These are phyloP conservation scores for Caenorhabditis elegans DNA, from an alignment of 1,140 invertebrate species.

Conservation along the genomic window DNA sequence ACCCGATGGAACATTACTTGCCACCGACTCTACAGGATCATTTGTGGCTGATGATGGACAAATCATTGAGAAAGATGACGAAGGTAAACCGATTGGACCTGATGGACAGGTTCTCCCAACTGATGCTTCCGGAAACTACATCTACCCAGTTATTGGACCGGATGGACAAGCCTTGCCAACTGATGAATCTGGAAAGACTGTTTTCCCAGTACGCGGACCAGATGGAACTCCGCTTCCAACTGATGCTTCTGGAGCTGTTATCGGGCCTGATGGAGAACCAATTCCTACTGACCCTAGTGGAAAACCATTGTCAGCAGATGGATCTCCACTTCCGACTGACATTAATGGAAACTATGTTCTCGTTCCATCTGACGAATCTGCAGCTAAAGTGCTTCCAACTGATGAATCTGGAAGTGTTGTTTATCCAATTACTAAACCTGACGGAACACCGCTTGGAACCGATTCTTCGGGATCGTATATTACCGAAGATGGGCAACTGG, in stretches of 20 bases:
- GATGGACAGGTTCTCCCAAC: constrained; percentile 32
- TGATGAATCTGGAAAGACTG: background rate
- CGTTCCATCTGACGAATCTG: background rate
- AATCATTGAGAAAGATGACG: constrained; percentile 32
- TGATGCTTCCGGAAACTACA: background rate
- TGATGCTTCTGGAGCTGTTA: constrained; percentile 1
- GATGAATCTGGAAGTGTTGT: constrained; percentile 1
- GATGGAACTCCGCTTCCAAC: constrained; percentile 36
- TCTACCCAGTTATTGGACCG: constrained; percentile 29
- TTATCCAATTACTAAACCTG: constrained; percentile 21
- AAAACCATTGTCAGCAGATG: constrained; percentile 2
- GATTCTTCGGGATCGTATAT: constrained; percentile 23
- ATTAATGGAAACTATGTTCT: background rate
- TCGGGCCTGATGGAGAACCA: constrained; percentile 40
- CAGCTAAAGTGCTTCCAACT: constrained; percentile 37
- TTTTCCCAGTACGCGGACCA: constrained; percentile 45
- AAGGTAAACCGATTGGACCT: constrained; percentile 8
- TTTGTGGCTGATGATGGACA: background rate
- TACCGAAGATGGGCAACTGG: background rate
- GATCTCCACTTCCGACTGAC: constrained; percentile 29
- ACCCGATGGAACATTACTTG: constrained; percentile 35
- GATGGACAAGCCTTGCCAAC: constrained; percentile 38
- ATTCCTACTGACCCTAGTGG: constrained; percentile 41
- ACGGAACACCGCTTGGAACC: constrained; percentile 39
- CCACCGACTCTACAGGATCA: constrained; percentile 37